Base-by-base conservation (phyloP, 2,113 vertebrate genomes). In the Alaudala cheleensis region DNA sequence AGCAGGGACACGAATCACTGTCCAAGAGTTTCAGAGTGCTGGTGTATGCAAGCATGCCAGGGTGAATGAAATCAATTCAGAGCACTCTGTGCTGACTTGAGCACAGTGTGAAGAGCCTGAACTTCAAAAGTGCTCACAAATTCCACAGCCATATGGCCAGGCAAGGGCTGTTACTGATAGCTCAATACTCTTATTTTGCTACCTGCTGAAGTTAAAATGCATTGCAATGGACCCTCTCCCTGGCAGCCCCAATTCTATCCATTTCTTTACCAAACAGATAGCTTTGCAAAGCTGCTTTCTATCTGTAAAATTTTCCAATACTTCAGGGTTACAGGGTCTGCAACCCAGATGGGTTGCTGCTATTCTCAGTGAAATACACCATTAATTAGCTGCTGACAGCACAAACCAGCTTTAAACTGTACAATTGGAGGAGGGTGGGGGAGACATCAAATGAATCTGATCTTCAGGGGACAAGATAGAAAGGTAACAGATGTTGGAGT, bases 331-430 rank as follows among this genome's bases (percentile, higher is more conserved):
- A 77, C 33, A 60, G 47, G 53, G 74, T 65, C 84, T 95, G 92
- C 72, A 92, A 53, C 37, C 67, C 78, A 95, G 51, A 86, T 82
- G 87, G 60, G 53, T 61, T 81, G 61, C 81, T 96, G 82, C 77
- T 84, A 44, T 40, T 80, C 88, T 89, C 82, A 80, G 57, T 80
- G 61, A 93, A 93, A 90, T 40, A 77, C 34, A 82, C 39, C 42
- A 22, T 82, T 94, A 94, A 95, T 92, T 90, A 95, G 62, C 85
- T 95, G 92, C 94, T 95, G 95, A 97, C 81, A 95, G 93, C 73
- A 88, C 45, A 90, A 95, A 87, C 49, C 42, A 24, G 61, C 61
- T 89, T 91, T 60, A 82, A 91, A 81, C 49, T 84, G 60, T 58
- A 69, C 42, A 54, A 3, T 4, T 64, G 56, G 26, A 24, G 29